phyloP scores from a whole-genome alignment of 2,113 vertebrate species.

The Irena cyanogastra region DNA sequence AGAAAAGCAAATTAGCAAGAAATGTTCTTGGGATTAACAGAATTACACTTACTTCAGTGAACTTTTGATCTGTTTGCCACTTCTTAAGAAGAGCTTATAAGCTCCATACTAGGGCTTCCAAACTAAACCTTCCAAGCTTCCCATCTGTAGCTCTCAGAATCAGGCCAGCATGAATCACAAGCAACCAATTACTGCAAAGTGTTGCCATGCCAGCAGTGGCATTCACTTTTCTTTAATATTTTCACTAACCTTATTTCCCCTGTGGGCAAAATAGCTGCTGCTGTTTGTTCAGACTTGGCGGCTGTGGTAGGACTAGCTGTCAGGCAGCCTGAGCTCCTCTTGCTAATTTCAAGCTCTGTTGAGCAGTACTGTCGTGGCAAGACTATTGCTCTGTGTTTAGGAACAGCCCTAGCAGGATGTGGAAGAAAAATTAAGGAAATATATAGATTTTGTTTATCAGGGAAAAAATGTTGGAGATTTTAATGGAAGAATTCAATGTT shows the following conservation, averaged over 20 bases:
- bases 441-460: slow-evolving; percentile 15
- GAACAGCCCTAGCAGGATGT: neutral
- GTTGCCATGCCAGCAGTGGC: slow-evolving; percentile 41
- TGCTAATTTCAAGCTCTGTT: slow-evolving; percentile 72
- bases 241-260: slow-evolving; percentile 68
- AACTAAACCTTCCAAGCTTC: slow-evolving; percentile 46
- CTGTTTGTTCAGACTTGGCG: slow-evolving; percentile 63
- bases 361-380: slow-evolving; percentile 41
- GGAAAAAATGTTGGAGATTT: neutral
- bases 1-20: neutral
- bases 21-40: neutral
- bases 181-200: slow-evolving; percentile 61
- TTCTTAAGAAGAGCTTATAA: slow-evolving; percentile 29
- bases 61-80: slow-evolving; percentile 21
- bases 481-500: neutral
- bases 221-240: slow-evolving; percentile 70
- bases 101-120: slow-evolving; percentile 2
- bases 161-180: slow-evolving; percentile 49
- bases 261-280: slow-evolving; percentile 57
- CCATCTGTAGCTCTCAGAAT: slow-evolving; percentile 53
- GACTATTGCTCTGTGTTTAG: slow-evolving; percentile 10
- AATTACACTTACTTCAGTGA: slow-evolving; percentile 11
- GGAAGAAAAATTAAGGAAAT: neutral
- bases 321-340: slow-evolving; percentile 38
- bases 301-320: slow-evolving; percentile 30